A percentile compares a stretch with the other conserved stretches of the same genome.
These are phyloP conservation scores for Apocheima hispidaria DNA, from an alignment of 2,888 invertebrate genomes.

Conservation along the genomic window DNA sequence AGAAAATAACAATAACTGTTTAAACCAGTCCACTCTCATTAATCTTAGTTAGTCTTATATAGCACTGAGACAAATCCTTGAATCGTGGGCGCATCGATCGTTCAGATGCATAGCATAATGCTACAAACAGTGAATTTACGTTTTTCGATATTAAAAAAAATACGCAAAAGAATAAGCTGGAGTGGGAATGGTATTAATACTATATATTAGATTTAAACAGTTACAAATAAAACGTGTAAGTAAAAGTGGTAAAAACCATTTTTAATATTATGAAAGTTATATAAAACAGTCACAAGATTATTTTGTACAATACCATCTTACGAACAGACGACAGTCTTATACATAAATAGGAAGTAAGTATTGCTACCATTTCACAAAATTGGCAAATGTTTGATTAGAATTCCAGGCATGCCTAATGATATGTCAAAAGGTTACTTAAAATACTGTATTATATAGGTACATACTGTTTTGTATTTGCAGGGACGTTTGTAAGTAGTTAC, in stretches of 20 bases:
- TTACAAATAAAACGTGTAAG: background rate
- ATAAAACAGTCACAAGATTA: slow-evolving; percentile 5
- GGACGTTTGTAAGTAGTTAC: background rate
- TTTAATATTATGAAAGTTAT: background rate
- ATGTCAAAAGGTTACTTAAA: background rate
- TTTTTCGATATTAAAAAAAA: too few species aligned
- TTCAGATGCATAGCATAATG: too few species aligned
- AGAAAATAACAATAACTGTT: too few species aligned
- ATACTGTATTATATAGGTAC: too few species aligned
- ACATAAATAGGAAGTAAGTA: background rate
- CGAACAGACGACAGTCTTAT: background rate
- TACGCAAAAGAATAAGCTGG: too few species aligned
- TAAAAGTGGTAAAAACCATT: background rate
- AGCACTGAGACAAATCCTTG: too few species aligned
- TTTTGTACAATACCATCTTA: slow-evolving; percentile 12
- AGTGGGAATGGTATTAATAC: too few species aligned
- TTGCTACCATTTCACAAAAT: background rate
- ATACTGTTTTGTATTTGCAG: background rate
- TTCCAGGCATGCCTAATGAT: background rate
- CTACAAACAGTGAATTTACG: too few species aligned
- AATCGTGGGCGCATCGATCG: too few species aligned
- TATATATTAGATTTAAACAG: background rate
- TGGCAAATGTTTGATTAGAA: background rate
- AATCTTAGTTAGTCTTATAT: too few species aligned
- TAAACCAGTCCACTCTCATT: too few species aligned